Conservation (phyloP, 2,113 vertebrate species). For the Percopsis transmontana region DNA sequence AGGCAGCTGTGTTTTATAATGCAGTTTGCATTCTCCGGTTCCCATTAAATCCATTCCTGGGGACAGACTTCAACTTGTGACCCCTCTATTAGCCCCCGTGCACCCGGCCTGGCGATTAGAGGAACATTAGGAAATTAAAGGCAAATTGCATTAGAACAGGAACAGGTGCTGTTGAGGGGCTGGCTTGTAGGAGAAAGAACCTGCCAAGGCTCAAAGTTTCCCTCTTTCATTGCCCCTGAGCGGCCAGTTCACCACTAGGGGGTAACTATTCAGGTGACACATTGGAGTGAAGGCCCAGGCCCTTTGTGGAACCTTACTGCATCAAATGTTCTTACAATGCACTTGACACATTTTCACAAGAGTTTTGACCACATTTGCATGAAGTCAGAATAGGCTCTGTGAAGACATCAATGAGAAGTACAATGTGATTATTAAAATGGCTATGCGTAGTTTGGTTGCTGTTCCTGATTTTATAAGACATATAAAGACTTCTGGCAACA, state of each 20-base stretch:
- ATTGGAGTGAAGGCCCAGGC: conserved; percentile 47
- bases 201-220: conserved; percentile 70
- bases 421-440: no score
- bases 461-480: no score
- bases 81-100: conserved; percentile 76
- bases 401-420: no score
- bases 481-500: no score
- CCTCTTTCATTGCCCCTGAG: conserved; percentile 48
- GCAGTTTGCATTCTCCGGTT: conserved; percentile 76
- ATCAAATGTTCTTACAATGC: no score
- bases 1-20: conserved; percentile 71
- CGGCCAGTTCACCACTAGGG: conserved; percentile 62
- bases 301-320: not conserved
- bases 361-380: no score
- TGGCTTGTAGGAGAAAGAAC: conserved; percentile 62
- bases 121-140: conserved; percentile 83
- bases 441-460: no score
- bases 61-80: conserved; percentile 76
- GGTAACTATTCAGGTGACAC: conserved; percentile 49
- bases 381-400: no score
- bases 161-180: conserved; percentile 67
- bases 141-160: conserved; percentile 82
- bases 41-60: conserved; percentile 76
- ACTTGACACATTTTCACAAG: no score
- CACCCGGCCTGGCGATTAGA: conserved; percentile 78